Evolutionary conservation across 1,140 invertebrate genomes (phyloP), one percentile per base, ranked within the genome.

Genomic region (Chymomyza costata): DNA sequence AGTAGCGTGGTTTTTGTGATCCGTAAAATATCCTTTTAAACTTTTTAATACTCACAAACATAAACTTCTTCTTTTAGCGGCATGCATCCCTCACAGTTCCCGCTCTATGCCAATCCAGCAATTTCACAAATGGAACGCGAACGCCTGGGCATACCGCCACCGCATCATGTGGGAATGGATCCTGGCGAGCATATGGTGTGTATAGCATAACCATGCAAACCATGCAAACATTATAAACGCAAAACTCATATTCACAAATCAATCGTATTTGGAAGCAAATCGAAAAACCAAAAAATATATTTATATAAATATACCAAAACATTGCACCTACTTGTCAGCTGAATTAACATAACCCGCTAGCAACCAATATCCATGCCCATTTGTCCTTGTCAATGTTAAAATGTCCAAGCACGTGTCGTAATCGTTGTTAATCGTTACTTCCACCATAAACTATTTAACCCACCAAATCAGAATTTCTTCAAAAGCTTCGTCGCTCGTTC

Each of bases 101-200:
- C 88, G 13, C 66, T 89, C 13, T 88, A 92, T 86, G 84, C 89
- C 47, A 82, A 86, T 86, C 78, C 93, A 87, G 92, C 91, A 14
- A 89, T 94, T 19, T 92, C 92, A 65, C 93, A 94, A 74, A 85
- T 96, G 65, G 95, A 97, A 84, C 88, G 95, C 35, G 96, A 97
- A 86, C 89, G 95, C 48, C 87, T 97, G 16, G 94, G 94, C 87
- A 92, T 92, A 57, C 90, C 90, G 16, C 89, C 89, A 11, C 88
- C 88, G 11, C 89, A 89, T 76, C 90, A 90, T 70, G 89, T 90
- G 35, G 89, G 87, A 38, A 83, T 88, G 45, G 87, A 88, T 62
- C 88, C 88, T 30, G 87, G 88, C 25, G 88, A 90, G 62, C 85
- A 89, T 50, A 89, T 89, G 71, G 88, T 89, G 51, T 87, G 88